phyloP scores from a whole-genome alignment of 2,113 vertebrate species.

The Atractosteus spatula region DNA sequence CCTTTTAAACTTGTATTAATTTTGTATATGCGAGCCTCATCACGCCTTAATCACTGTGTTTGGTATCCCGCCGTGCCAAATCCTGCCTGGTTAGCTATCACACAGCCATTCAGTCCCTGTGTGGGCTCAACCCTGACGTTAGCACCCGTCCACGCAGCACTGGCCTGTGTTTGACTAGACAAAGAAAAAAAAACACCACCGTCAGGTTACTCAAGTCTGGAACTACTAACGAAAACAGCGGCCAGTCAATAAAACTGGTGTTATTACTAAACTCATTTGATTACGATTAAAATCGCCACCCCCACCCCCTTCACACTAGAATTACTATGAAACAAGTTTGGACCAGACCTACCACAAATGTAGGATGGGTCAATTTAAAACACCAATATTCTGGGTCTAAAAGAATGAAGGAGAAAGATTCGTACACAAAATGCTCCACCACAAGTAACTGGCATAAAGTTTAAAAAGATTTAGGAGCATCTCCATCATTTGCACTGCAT shows the following conservation, averaged over 20 bases:
- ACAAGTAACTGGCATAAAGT: too few relatives aligned
- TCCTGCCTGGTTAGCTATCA: conserved; percentile 80
- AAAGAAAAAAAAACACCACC: conserved; percentile 13
- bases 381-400: too few relatives aligned
- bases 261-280: too few relatives aligned
- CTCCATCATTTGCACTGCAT: too few relatives aligned
- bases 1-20: conserved; percentile 69
- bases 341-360: too few relatives aligned
- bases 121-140: conserved; percentile 75
- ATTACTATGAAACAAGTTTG: too few relatives aligned
- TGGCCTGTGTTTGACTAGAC: conserved; percentile 82
- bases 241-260: neutral
- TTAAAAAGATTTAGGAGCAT: too few relatives aligned
- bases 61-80: conserved; percentile 87
- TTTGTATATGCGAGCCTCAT: conserved; percentile 63
- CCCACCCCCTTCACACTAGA: too few relatives aligned
- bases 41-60: conserved; percentile 73
- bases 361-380: too few relatives aligned
- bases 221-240: neutral
- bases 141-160: conserved; percentile 84
- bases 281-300: too few relatives aligned
- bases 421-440: too few relatives aligned
- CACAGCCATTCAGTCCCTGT: conserved; percentile 83
- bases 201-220: neutral
- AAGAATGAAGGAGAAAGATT: too few relatives aligned